phyloP scores from a whole-genome alignment of 2,888 invertebrate species.

The Ommatoiulus sabulosus region DNA sequence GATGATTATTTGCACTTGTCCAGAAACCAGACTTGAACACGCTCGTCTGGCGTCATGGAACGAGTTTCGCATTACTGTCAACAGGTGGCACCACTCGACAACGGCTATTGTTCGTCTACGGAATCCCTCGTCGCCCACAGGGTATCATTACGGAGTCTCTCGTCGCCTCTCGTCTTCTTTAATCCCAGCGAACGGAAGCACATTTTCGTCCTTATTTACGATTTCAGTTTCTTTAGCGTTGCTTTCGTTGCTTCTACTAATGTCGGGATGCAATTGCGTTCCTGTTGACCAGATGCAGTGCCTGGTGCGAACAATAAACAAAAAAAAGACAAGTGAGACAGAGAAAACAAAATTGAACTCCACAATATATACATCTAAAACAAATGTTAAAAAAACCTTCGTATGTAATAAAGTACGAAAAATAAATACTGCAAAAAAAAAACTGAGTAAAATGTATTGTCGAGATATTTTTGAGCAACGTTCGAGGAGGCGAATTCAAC shows the following conservation, averaged over 20 bases:
- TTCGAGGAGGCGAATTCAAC: background rate
- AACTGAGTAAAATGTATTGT: background rate
- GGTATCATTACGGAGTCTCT: background rate
- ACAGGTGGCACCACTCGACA: background rate
- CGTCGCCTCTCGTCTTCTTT: background rate
- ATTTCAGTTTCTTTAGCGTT: conserved; percentile 48
- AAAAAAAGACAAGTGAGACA: background rate
- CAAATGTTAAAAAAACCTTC: background rate
- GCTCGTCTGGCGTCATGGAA: background rate
- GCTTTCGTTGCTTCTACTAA: conserved; percentile 18
- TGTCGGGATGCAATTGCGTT: conserved; percentile 56
- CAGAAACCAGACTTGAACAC: background rate
- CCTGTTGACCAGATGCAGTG: conserved; percentile 54
- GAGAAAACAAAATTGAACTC: background rate
- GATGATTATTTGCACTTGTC: background rate
- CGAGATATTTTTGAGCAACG: background rate
- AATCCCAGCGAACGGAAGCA: background rate
- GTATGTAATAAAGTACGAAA: background rate
- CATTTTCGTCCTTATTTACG: conserved; percentile 50
- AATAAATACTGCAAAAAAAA: background rate
- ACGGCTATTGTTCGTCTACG: background rate
- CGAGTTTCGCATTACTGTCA: background rate
- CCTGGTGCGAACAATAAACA: conserved; percentile 46
- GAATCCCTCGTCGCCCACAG: background rate
- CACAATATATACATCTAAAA: background rate